Evolutionary conservation across 2,888 invertebrate species (phyloP).

Genomic region (Gortyna flavago): DNA sequence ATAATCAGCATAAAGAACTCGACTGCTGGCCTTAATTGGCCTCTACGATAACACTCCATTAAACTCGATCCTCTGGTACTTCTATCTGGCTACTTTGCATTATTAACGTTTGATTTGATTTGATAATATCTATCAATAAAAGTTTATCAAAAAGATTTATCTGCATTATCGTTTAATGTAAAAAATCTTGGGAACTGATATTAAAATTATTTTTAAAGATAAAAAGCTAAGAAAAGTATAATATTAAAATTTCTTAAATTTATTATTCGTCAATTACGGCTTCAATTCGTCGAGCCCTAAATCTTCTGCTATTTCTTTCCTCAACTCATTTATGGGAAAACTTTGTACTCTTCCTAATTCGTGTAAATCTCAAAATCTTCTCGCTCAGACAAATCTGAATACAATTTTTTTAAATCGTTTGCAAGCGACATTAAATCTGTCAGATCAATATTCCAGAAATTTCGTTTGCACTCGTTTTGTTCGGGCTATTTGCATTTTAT

Average conservation of each 20-base stretch:
- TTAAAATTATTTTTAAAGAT: no score
- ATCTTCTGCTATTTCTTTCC: constrained; percentile 3
- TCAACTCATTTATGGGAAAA: constrained; percentile 9
- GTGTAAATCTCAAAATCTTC: constrained; percentile 32
- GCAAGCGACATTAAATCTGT: constrained; percentile 39
- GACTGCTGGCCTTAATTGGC: not conserved
- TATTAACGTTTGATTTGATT: not conserved
- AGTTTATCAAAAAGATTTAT: not conserved
- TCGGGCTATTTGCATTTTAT: constrained; percentile 69
- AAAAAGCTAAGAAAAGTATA: not conserved
- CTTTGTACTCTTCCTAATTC: constrained; percentile 15
- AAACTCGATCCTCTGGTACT: not conserved
- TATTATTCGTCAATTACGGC: not conserved
- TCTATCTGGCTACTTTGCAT: not conserved
- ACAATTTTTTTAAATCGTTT: constrained; percentile 41
- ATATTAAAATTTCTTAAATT: not conserved
- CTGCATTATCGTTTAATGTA: not conserved
- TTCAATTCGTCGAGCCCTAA: not conserved
- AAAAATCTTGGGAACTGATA: no score
- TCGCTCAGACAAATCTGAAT: constrained; percentile 30
- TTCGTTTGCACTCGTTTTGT: constrained; percentile 60
- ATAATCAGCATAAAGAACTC: not conserved
- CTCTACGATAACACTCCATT: not conserved
- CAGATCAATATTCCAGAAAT: constrained; percentile 70
- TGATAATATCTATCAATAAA: not conserved